Percentiles rank a stretch among this genome's conserved stretches.
phyloP scores from a whole-genome alignment of 2,113 vertebrate species.

The Trematocara variabile region DNA sequence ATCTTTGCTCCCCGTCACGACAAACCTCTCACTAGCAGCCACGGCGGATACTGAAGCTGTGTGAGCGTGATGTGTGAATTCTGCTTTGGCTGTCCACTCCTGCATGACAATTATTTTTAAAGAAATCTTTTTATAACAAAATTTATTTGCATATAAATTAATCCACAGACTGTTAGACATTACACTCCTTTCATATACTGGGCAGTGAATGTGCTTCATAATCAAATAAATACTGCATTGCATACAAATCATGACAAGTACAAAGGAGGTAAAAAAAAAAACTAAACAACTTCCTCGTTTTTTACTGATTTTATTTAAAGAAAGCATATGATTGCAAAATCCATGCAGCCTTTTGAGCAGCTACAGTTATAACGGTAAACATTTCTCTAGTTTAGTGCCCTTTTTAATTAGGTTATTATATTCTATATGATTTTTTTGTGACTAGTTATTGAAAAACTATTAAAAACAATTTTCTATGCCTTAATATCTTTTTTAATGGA shows the following conservation, averaged over 20 bases:
- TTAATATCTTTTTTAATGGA: neutral
- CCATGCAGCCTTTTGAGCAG: neutral
- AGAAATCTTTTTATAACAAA: neutral
- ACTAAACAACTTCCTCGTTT: neutral
- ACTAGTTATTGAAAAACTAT: neutral
- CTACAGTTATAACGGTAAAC: neutral
- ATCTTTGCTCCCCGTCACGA: constrained; percentile 93
- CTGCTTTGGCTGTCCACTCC: constrained; percentile 79
- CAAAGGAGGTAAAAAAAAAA: neutral
- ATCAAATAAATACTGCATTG: neutral
- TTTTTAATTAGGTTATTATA: neutral
- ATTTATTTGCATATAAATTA: neutral
- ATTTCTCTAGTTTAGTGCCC: neutral
- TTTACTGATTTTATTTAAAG: neutral
- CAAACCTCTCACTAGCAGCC: constrained; percentile 83
- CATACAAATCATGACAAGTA: neutral
- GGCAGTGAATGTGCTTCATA: neutral
- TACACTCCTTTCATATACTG: neutral
- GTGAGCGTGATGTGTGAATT: constrained; percentile 93
- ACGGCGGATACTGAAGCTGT: constrained; percentile 82
- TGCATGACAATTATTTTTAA: constrained; percentile 25
- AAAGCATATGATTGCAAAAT: neutral
- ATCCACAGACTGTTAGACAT: neutral
- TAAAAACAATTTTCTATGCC: neutral
- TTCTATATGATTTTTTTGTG: neutral